phyloP scores from a whole-genome alignment of 2,888 invertebrate species.

The Tupiocoris notatus region DNA sequence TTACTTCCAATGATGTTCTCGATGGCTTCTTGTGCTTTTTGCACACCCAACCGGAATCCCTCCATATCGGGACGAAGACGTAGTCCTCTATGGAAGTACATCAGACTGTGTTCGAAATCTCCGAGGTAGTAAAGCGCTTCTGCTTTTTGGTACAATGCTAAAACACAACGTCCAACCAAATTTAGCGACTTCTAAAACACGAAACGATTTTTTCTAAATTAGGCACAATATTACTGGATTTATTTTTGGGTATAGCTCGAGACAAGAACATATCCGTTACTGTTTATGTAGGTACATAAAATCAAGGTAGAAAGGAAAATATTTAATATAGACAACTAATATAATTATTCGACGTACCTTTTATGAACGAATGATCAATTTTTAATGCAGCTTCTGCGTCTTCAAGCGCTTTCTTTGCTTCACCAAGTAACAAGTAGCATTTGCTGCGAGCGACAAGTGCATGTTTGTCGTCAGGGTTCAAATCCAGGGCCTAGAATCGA shows the following conservation, averaged over 20 bases:
- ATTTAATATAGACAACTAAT: no score
- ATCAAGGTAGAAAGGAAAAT: no score
- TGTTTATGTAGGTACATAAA: no score
- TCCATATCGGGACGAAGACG: slow-evolving; percentile 80
- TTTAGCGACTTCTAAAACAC: no score
- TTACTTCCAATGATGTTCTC: slow-evolving; percentile 76
- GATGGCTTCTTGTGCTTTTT: slow-evolving; percentile 91
- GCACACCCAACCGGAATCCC: slow-evolving; percentile 64
- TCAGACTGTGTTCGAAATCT: slow-evolving; percentile 88
- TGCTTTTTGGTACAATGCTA: slow-evolving; percentile 83
- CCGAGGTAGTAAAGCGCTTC: slow-evolving; percentile 89
- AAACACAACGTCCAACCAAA: no score
- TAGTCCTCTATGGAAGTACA: slow-evolving; percentile 85
- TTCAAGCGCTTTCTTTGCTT: slow-evolving; percentile 74
- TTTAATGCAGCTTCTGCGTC: slow-evolving; percentile 82
- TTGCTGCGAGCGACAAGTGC: slow-evolving; percentile 85
- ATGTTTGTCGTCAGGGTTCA: slow-evolving; percentile 79
- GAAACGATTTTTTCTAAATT: no score
- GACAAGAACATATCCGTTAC: no score
- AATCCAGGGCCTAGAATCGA: slow-evolving; percentile 77
- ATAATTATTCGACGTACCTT: slow-evolving; percentile 54
- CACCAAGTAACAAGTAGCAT: slow-evolving; percentile 82
- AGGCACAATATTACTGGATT: no score
- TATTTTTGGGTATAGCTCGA: not conserved
- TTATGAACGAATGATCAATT: slow-evolving; percentile 69